A percentile compares a stretch with the other conserved stretches of the same genome.
Evolutionary conservation across 2,888 invertebrate genomes (phyloP).

Genomic region (Drosophila falleni): DNA sequence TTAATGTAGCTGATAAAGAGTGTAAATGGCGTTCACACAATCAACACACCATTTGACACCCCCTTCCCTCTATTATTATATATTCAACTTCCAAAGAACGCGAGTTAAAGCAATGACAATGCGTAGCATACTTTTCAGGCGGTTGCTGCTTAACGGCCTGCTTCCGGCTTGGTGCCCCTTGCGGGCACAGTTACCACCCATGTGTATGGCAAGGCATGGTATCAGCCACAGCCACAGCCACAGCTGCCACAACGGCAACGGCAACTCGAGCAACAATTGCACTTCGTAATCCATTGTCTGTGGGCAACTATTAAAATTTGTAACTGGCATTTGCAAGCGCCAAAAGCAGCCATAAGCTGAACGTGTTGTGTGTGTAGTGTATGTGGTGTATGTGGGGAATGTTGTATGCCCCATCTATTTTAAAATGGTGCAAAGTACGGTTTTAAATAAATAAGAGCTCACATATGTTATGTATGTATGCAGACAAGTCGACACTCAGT

Average conservation of each 20-base stretch:
- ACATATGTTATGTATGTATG: slow-evolving; percentile 21
- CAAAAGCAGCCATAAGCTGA: slow-evolving; percentile 46
- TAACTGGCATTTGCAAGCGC: slow-evolving; percentile 39
- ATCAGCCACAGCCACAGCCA: slow-evolving; percentile 22
- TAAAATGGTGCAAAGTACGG: slow-evolving; percentile 49
- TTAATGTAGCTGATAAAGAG: slow-evolving; percentile 43
- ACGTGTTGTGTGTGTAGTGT: slow-evolving; percentile 19
- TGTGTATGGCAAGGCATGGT: slow-evolving; percentile 10
- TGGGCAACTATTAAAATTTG: slow-evolving; percentile 59
- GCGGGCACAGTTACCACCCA: slow-evolving; percentile 8
- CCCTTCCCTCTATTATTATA: background rate
- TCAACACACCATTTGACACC: slow-evolving; percentile 18
- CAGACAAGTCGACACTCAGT: slow-evolving; percentile 28
- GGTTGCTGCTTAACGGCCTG: slow-evolving; percentile 38
- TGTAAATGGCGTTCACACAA: slow-evolving; percentile 42
- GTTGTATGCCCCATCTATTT: slow-evolving; percentile 21
- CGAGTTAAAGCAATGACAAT: slow-evolving; percentile 38
- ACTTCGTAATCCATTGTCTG: slow-evolving; percentile 52
- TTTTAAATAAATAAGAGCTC: slow-evolving; percentile 70
- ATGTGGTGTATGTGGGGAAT: slow-evolving; percentile 12
- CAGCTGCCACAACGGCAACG: background rate
- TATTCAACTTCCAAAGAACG: slow-evolving; percentile 2
- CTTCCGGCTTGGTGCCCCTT: slow-evolving; percentile 51
- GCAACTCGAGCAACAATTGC: slow-evolving; percentile 42
- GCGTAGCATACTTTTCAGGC: slow-evolving; percentile 67